Conservation (phyloP, 2,888 invertebrate genomes). For the Acrobeloides nanus region DNA sequence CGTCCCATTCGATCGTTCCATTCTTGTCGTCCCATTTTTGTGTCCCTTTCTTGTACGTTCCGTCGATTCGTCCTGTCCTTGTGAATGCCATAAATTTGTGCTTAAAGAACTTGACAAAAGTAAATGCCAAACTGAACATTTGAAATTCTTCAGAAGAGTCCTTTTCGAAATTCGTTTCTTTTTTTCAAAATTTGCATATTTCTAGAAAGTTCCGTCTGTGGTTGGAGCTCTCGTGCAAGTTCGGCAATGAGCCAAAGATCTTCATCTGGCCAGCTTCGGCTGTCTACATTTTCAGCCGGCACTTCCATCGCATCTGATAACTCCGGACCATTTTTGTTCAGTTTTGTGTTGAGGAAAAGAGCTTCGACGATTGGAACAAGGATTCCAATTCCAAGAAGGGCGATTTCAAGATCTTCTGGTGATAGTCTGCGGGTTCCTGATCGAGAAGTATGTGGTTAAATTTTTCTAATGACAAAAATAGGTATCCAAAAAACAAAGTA, state of each 20-base stretch:
- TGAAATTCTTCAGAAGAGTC: too few species aligned
- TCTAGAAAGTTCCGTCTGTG: slow-evolving; percentile 46
- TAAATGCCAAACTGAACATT: too few species aligned
- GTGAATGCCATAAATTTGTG: too few species aligned
- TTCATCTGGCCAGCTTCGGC: slow-evolving; percentile 44
- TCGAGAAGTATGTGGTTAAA: slow-evolving; percentile 33
- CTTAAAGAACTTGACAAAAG: neutral
- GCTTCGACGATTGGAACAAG: slow-evolving; percentile 53
- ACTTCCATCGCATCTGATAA: slow-evolving; percentile 53
- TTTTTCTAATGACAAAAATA: too few species aligned
- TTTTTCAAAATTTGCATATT: slow-evolving; percentile 8
- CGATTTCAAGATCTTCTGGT: slow-evolving; percentile 44
- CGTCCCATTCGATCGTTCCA: too few species aligned
- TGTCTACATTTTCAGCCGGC: slow-evolving; percentile 51
- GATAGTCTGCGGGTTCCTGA: slow-evolving; percentile 51
- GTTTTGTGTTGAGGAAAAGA: slow-evolving; percentile 48
- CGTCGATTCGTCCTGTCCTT: too few species aligned
- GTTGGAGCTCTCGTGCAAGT: slow-evolving; percentile 50
- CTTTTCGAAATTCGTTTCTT: too few species aligned
- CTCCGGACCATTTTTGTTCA: slow-evolving; percentile 52
- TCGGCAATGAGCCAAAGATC: slow-evolving; percentile 50
- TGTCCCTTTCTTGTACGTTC: too few species aligned
- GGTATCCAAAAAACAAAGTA: too few species aligned
- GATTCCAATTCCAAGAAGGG: slow-evolving; percentile 47
- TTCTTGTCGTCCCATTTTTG: too few species aligned